Base-by-base conservation (phyloP, 37 sponge, comb jelly and placozoan species). In the Axinella damicornis region DNA sequence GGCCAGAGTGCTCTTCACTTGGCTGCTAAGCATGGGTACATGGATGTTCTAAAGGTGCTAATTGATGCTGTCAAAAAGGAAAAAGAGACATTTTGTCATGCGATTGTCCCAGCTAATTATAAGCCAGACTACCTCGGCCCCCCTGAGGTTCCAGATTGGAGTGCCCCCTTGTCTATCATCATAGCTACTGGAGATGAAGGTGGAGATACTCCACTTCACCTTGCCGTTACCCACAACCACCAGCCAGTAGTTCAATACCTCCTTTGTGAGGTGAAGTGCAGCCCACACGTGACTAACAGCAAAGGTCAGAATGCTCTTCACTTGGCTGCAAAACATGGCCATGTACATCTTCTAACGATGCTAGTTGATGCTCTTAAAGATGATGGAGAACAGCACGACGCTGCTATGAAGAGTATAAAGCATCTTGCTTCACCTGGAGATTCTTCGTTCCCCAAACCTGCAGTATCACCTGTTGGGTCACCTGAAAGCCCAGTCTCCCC, bases 251-350 rank as follows among this genome's bases (percentile, higher is more conserved):
- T 74, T 11, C 30, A 74, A 14, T 74, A 74, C 56, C 35, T 74
- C 13, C 19, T 56, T 0, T 13, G 56, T 25, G 58, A 2, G 25
- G 53, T 55, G 56, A 52, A 57, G 35, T 74, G 75, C 33, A 53
- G 55, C 19, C 73, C 73, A 37, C 2, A 17, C 16, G 6, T 16
- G 15, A 19, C 34, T 0, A 77, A 73, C 30, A 40, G n/a, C 68
- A 69, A 31, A 31, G 81, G 81, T 2, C 9, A 58, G 54, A 80
- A 69, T 57, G 57, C 69, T 31, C 2, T 80, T 54, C 81, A 80
- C 58, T 57, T 56, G 19, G 81, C 81, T 19, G 55, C 69, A 19
- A 80, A 80, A 54, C 19, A 57, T 33, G 81, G 81, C 22, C 35
- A 57, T 34, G 39, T 80, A 15, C 69, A 80, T 4, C 57, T 80